Evolutionary conservation across 2,113 vertebrate species (phyloP), one percentile per base, ranked within the genome.

Genomic region (Gambusia holbrooki): DNA sequence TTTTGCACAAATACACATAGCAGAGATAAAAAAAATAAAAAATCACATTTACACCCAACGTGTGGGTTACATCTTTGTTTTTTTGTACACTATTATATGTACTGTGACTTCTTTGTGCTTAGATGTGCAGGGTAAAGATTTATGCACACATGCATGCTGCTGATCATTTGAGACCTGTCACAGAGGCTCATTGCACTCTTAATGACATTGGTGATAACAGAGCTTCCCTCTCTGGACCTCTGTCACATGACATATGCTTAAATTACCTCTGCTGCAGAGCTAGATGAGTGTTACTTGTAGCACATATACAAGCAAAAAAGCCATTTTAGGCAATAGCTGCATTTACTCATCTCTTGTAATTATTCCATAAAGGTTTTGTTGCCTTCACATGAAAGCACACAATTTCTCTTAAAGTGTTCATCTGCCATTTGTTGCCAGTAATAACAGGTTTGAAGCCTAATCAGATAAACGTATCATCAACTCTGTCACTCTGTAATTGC

Each of bases 201-300:
- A 86, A 75, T 79, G 81, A 77, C 80, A 74, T 28, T 37, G 69
- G 27, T 85, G 81, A 91, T 90, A 82, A 89, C 91, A 83, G 65
- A 67, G 79, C 75, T 73, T 30, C 79, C 90, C 86, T 84, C 83
- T 79, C 63, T 69, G 82, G 76, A 80, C 33, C 75, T 83, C 66
- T 71, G 62, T 61, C 74, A 69, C 68, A 71, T 77, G 78, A 81
- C 88, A 80, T 77, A 74, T 60, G 88, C 91, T 86, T 82, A 88
- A 87, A 90, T 90, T 87, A 88, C 77, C 76, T 83, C 76, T 6
- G 48, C 82, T 80, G 66, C 64, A 75, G 78, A 87, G 67, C 66
- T 72, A 89, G 86, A 93, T 91, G 69, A 84, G 89, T 92, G 85
- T 42, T 78, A 88, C 62, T 81, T 78, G 70, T 85, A 90, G 62